phyloP scores from a whole-genome alignment of 2,797 vertebrate genomes.

The Helicolenus hilgendorfi region DNA sequence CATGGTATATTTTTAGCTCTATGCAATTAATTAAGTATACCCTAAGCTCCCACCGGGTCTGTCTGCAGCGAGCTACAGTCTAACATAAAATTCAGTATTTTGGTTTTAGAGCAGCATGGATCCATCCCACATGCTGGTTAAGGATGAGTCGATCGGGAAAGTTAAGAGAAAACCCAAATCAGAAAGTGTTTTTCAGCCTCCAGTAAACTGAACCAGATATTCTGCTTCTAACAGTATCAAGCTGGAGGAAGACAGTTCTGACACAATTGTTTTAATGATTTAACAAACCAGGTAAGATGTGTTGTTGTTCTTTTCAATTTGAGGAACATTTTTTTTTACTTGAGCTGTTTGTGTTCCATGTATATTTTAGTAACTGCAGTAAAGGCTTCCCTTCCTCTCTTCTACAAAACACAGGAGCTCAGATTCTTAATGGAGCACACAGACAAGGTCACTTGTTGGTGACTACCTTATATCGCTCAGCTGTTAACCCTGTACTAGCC shows the following conservation, averaged over 20 bases:
- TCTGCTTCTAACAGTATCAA: conserved; percentile 31
- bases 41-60: not conserved
- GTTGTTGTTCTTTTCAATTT: not conserved
- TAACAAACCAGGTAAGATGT: conserved; percentile 21
- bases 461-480: not conserved
- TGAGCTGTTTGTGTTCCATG: not conserved
- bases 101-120: conserved; percentile 30
- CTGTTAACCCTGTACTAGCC: not conserved
- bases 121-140: conserved; percentile 46
- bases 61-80: not conserved
- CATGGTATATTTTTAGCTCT: not conserved
- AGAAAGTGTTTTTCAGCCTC: conserved; percentile 29
- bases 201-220: conserved; percentile 27
- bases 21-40: not conserved
- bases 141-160: conserved; percentile 32
- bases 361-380: not conserved
- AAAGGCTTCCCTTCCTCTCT: not conserved
- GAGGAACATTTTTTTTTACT: not conserved
- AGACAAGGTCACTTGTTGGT: conserved; percentile 11
- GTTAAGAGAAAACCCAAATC: conserved; percentile 32
- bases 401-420: not conserved
- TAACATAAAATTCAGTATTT: conserved; percentile 17
- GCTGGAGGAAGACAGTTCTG: not conserved
- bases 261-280: conserved; percentile 13
- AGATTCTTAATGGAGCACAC: not conserved